Evolutionary conservation across 2,888 invertebrate genomes (phyloP), one percentile per base, ranked within the genome.

Genomic region (Andrena bucephala): DNA sequence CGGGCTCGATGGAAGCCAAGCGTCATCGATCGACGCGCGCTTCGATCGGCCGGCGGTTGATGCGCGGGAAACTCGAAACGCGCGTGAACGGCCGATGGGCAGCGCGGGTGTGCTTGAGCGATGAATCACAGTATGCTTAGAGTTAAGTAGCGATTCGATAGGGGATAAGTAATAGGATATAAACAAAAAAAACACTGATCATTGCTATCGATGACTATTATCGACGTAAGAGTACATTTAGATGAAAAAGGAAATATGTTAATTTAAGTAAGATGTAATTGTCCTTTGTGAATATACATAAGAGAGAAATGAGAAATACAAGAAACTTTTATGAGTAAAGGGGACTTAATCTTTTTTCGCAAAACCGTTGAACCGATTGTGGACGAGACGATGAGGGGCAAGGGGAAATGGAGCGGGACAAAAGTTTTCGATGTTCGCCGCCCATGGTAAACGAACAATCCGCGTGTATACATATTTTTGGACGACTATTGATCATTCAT

Each of bases 271-370:
- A 92, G 92, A 93, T 93, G 92, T 94, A 93, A 93, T 92, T 94
- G 93, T 93, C 92, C 91, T 92, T 93, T 93, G 94, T 94, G 93
- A 93, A 94, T 94, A 94, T 92, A 92, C 91, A 93, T 92, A 92
- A 93, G 92, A 93, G 92, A 93, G 92, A 92, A 92, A 92, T 92
- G 92, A 92, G 92, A 93, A 93, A 93, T 93, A 93, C 92, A 93
- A 93, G 89, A 93, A 93, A 92, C 93, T 94, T 94, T 94, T 93
- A 93, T 93, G 93, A 94, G 92, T 92, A 94, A 85, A 69, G 33
- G 8, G 7, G 62, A 68, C 62, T 57, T 81, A 27, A 66, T 67
- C 48, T 69, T 70, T 73, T 77, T 73, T 69, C 62, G 60, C 62
- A 71, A 52, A 57, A 42, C 24, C 63, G 67, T 16, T 70, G 33